phyloP scores from a whole-genome alignment of 2,888 invertebrate genomes.

The Bembecia ichneumoniformis region DNA sequence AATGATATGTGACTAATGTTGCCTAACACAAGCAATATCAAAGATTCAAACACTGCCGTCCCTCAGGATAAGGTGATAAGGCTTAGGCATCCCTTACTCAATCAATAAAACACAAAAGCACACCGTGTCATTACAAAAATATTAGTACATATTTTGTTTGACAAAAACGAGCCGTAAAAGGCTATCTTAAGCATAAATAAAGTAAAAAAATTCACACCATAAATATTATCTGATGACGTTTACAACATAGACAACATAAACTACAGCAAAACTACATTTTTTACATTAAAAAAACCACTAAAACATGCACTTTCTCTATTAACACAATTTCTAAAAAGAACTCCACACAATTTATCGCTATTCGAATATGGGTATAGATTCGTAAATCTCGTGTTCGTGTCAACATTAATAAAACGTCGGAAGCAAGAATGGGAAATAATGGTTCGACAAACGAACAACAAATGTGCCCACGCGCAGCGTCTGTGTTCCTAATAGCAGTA shows the following conservation, averaged over 20 bases:
- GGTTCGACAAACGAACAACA: slow-evolving; percentile 13
- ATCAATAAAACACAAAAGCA: no score
- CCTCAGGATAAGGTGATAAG: no score
- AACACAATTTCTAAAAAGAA: slow-evolving; percentile 19
- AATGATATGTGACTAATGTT: no score
- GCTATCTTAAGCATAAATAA: no score
- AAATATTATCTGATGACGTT: neutral
- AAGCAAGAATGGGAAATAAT: slow-evolving; percentile 12
- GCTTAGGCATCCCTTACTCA: no score
- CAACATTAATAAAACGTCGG: slow-evolving; percentile 3
- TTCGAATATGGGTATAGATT: neutral
- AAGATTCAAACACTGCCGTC: no score
- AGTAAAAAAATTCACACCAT: neutral
- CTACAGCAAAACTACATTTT: neutral
- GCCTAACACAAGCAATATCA: no score
- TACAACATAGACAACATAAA: neutral
- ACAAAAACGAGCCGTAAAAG: no score
- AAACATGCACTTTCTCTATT: slow-evolving; percentile 25
- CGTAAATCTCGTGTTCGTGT: neutral
- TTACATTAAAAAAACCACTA: slow-evolving; percentile 4
- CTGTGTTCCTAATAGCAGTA: neutral
- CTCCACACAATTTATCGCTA: neutral
- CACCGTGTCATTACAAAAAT: no score
- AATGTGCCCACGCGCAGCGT: slow-evolving; percentile 9
- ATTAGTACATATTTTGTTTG: no score